Conservation (phyloP, 2,888 invertebrate genomes). For the Caenorhabditis sinica region DNA sequence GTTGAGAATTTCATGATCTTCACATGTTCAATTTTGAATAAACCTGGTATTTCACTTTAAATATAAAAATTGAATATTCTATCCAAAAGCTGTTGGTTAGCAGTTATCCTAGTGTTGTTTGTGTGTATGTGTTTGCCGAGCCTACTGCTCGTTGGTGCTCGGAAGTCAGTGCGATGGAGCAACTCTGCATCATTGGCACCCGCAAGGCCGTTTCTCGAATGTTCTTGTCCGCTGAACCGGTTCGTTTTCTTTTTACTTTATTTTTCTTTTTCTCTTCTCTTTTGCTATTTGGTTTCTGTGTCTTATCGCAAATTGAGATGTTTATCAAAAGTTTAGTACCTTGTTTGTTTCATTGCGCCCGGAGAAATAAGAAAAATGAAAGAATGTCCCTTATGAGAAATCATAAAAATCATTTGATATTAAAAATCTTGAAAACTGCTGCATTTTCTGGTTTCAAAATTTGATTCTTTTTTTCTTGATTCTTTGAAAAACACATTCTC, state of each 20-base stretch:
- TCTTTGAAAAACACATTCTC: slow-evolving; percentile 22
- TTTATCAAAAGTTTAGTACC: slow-evolving; percentile 25
- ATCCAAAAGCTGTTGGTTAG: not conserved
- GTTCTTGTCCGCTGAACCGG: slow-evolving; percentile 31
- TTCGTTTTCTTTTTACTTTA: slow-evolving; percentile 10
- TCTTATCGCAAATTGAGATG: slow-evolving; percentile 29
- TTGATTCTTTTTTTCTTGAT: not conserved
- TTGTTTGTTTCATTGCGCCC: slow-evolving; percentile 27
- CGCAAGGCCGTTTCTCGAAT: slow-evolving; percentile 26
- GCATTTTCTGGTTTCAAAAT: not conserved
- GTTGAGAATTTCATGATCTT: not conserved
- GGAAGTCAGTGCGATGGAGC: slow-evolving; percentile 44
- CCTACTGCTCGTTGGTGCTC: slow-evolving; percentile 49
- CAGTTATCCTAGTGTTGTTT: slow-evolving; percentile 25
- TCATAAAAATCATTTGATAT: not conserved
- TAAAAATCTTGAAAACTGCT: not conserved
- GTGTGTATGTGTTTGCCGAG: slow-evolving; percentile 14
- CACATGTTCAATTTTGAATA: not conserved
- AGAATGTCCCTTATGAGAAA: not conserved
- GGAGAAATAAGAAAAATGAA: slow-evolving; percentile 4
- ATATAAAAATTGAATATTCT: not conserved
- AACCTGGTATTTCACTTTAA: not conserved
- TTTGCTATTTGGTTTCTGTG: not conserved
- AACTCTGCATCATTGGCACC: slow-evolving; percentile 26
- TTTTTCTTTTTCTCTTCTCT: not conserved